A percentile compares a stretch with the other conserved stretches of the same genome.
Evolutionary conservation across 2,113 vertebrate genomes (phyloP).

Genomic region (Lepus timidus): DNA sequence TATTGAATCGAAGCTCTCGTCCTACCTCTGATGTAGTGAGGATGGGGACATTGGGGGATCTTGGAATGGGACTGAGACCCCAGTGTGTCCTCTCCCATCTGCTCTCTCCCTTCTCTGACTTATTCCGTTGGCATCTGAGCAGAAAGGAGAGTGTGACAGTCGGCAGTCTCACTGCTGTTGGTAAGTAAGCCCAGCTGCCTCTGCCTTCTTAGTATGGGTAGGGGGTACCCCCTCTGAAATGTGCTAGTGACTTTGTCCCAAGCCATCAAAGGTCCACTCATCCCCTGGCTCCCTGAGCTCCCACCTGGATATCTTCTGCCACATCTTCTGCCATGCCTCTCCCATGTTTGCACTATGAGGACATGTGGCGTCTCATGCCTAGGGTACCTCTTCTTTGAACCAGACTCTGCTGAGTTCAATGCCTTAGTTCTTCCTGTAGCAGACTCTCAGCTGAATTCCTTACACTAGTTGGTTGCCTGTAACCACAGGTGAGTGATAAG

Average conservation of each 20-base stretch:
- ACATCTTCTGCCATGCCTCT: neutral
- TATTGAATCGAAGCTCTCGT: neutral
- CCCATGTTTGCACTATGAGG: neutral
- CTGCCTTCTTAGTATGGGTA: neutral
- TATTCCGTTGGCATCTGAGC: neutral
- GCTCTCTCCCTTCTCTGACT: neutral
- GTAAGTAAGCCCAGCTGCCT: neutral
- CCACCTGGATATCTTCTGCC: neutral
- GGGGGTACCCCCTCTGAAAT: too few relatives aligned
- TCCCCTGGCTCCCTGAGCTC: neutral
- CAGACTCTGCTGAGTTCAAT: neutral
- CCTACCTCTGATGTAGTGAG: too few relatives aligned
- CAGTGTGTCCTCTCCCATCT: neutral
- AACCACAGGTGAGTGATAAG: neutral
- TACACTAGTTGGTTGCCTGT: neutral
- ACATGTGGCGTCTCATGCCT: neutral
- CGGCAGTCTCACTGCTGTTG: neutral
- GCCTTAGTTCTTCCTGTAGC: neutral
- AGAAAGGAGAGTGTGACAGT: neutral
- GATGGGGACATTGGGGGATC: neutral
- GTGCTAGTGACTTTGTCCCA: neutral
- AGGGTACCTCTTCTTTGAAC: neutral
- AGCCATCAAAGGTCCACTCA: neutral
- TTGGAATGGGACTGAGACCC: neutral
- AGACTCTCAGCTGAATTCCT: neutral